phyloP scores from a whole-genome alignment of 2,113 vertebrate genomes.

The Chaetorhynchus papuensis region DNA sequence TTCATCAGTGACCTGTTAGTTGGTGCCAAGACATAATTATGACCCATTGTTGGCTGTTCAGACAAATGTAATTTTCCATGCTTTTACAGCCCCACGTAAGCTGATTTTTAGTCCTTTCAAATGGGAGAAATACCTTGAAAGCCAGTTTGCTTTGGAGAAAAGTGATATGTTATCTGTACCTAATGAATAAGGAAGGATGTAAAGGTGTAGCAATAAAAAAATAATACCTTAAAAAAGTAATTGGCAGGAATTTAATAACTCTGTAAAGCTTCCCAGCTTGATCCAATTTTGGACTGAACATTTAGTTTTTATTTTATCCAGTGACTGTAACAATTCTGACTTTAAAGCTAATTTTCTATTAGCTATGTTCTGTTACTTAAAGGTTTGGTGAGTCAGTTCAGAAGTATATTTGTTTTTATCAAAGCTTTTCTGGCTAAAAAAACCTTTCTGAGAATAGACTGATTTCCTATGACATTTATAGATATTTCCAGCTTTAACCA shows the following conservation, averaged over 20 bases:
- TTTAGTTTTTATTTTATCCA: conserved; percentile 28
- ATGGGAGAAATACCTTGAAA: not conserved
- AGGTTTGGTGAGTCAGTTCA: conserved; percentile 21
- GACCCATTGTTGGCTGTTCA: not conserved
- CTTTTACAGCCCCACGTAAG: not conserved
- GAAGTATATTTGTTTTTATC: conserved; percentile 37
- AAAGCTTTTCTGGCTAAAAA: not conserved
- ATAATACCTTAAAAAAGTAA: not conserved
- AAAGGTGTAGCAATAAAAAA: not conserved
- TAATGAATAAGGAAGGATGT: conserved; percentile 2
- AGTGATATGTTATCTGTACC: not conserved
- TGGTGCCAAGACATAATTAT: conserved; percentile 1
- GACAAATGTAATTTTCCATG: conserved; percentile 9
- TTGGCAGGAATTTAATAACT: conserved; percentile 12
- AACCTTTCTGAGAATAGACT: not conserved
- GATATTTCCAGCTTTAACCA: not conserved
- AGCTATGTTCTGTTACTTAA: conserved; percentile 25
- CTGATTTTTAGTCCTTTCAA: not conserved
- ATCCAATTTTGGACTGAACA: conserved; percentile 8
- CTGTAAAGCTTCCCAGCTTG: not conserved
- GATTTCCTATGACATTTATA: conserved; percentile 23
- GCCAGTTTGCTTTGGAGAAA: not conserved
- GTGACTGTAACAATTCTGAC: conserved; percentile 21
- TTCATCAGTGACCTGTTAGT: conserved; percentile 9
- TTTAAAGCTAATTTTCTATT: conserved; percentile 26